phyloP scores from a whole-genome alignment of 2,113 vertebrate species.

The Anhinga rufa region DNA sequence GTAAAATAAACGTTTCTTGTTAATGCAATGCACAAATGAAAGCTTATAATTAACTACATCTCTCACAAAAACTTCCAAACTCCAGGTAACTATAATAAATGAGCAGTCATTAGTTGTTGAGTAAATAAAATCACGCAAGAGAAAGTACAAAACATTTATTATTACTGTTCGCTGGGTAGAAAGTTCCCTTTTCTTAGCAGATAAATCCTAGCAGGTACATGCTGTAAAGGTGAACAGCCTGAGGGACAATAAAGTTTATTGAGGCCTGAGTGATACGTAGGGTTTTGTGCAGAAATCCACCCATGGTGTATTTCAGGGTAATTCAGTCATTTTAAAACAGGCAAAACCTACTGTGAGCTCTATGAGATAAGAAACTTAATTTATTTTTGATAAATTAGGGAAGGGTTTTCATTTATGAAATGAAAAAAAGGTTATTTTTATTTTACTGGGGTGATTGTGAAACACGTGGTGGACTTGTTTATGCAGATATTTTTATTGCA shows the following conservation, averaged over 20 bases:
- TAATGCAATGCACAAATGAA: conserved; percentile 31
- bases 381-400: not conserved
- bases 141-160: not conserved
- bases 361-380: not conserved
- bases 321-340: not conserved
- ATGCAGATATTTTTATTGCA: not conserved
- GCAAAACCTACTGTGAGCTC: not conserved
- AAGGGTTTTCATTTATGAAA: not conserved
- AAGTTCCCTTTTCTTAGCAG: not conserved
- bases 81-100: conserved; percentile 28
- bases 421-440: not conserved
- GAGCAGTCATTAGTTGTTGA: conserved; percentile 6
- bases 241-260: conserved; percentile 24
- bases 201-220: conserved; percentile 37
- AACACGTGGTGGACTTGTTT: not conserved
- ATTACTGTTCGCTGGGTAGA: not conserved
- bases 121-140: conserved; percentile 17
- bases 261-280: not conserved
- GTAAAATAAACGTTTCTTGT: not conserved
- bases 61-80: conserved; percentile 3
- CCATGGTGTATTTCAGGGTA: not conserved
- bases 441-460: not conserved
- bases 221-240: not conserved
- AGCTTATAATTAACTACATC: not conserved
- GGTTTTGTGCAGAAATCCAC: conserved; percentile 2